Base-by-base conservation (phyloP, 2,113 vertebrate species). In the Montifringilla adamsi region DNA sequence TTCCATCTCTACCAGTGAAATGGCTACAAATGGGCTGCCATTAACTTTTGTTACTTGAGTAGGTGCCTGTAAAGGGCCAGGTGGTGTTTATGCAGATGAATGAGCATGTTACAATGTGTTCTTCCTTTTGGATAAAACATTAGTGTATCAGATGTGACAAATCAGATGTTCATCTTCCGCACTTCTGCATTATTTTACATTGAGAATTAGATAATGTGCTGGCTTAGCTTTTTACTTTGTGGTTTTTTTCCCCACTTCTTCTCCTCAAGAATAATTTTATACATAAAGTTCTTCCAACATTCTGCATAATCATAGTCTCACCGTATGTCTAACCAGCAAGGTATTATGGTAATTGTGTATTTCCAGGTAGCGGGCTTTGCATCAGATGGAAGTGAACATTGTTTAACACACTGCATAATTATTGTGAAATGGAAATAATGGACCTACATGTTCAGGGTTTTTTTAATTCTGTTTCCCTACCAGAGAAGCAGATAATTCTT, bases 91-190 rank as follows among this genome's bases (percentile, higher is more conserved):
- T 99, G 98, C 99, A 99, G 99, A 99, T 99, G 99, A 99, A 98
- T 99, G 98, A 99, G 98, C 99, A 98, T 98, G 98, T 99, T 99
- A 99, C 98, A 98, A 98, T 98, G 98, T 98, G 98, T 98, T 98
- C 98, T 99, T 99, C 99, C 99, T 99, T 99, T 99, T 99, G 99
- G 98, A 99, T 99, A 99, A 99, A 99, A 99, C 99, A 99, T 99
- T 99, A 99, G 99, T 92, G 98, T 99, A 99, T 99, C 98, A 98
- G 98, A 99, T 99, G 98, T 99, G 99, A 99, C 99, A 99, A 99
- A 99, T 99, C 99, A 98, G 99, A 99, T 99, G 98, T 99, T 99
- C 99, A 97, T 99, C 99, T 99, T 98, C 98, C 86, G 73, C 98
- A 98, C 97, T 98, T 95, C 98, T 98, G 98, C 98, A 98, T 98